Conservation (phyloP, 2,797 vertebrate genomes). For the Syngnathus acus region DNA sequence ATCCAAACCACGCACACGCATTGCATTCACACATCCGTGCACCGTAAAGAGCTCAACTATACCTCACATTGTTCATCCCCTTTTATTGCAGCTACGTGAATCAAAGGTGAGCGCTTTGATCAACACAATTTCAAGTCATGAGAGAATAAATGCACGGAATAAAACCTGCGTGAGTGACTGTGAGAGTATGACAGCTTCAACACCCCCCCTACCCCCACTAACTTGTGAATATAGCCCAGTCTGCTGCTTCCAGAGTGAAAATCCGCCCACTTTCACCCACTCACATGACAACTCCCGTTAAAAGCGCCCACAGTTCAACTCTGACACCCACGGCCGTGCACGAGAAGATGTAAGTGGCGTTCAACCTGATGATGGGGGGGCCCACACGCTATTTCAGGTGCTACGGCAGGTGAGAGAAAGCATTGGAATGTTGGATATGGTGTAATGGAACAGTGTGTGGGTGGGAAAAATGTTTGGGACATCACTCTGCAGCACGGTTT, state of each 20-base stretch:
- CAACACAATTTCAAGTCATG: background rate
- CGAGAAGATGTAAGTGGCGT: slow-evolving; percentile 45
- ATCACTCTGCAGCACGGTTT: background rate
- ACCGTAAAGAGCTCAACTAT: slow-evolving; percentile 24
- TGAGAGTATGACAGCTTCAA: slow-evolving; percentile 1
- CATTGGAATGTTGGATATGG: slow-evolving; percentile 18
- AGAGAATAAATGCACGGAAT: background rate
- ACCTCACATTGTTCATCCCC: slow-evolving; percentile 27
- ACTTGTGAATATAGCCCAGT: background rate
- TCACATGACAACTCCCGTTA: slow-evolving; percentile 33
- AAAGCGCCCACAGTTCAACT: slow-evolving; percentile 49
- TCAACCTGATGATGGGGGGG: slow-evolving; percentile 42
- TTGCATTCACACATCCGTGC: slow-evolving; percentile 8
- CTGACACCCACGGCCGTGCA: slow-evolving; percentile 50
- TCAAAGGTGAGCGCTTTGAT: slow-evolving; percentile 25
- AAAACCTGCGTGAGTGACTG: background rate
- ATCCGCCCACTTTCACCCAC: slow-evolving; percentile 36
- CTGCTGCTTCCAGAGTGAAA: slow-evolving; percentile 11
- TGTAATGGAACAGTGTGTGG: background rate
- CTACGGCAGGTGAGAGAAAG: slow-evolving; percentile 16
- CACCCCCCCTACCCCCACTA: background rate
- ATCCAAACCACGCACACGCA: slow-evolving; percentile 13
- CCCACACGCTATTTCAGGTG: slow-evolving; percentile 46
- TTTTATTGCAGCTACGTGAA: slow-evolving; percentile 28
- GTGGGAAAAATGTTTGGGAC: background rate